Percentiles rank a stretch among this genome's conserved stretches.
phyloP scores from a whole-genome alignment of 2,113 vertebrate genomes.

The Salvator merianae region DNA sequence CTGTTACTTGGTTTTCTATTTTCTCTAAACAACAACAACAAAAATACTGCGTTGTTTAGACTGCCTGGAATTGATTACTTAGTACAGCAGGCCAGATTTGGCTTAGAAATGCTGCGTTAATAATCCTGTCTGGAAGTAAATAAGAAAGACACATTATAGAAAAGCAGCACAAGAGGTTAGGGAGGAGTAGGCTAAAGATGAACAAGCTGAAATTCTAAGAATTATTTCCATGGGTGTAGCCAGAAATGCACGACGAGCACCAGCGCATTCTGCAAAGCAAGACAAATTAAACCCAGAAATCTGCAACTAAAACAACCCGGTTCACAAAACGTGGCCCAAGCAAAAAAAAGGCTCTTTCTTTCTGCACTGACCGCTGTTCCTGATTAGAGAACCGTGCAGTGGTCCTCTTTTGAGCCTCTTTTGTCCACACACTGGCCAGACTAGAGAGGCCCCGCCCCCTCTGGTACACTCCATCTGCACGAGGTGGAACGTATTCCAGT shows the following conservation, averaged over 20 bases:
- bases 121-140: fast-evolving
- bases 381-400: too few relatives aligned
- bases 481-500: too few relatives aligned
- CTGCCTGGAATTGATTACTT: neutral
- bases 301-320: too few relatives aligned
- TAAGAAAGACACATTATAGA: neutral
- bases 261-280: neutral
- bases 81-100: fast-evolving
- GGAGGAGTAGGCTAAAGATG: neutral
- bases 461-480: too few relatives aligned
- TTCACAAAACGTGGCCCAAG: neutral
- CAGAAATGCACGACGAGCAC: neutral
- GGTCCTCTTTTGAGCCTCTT: too few relatives aligned
- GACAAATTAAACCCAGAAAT: too few relatives aligned
- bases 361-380: too few relatives aligned
- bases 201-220: neutral
- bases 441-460: too few relatives aligned
- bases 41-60: neutral
- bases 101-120: neutral
- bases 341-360: too few relatives aligned
- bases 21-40: neutral
- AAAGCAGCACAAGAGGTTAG: neutral
- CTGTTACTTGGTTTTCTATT: conserved; percentile 13
- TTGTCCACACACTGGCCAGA: too few relatives aligned
- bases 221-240: neutral